Conservation (phyloP, 2,888 invertebrate species). For the Fragum fragum region DNA sequence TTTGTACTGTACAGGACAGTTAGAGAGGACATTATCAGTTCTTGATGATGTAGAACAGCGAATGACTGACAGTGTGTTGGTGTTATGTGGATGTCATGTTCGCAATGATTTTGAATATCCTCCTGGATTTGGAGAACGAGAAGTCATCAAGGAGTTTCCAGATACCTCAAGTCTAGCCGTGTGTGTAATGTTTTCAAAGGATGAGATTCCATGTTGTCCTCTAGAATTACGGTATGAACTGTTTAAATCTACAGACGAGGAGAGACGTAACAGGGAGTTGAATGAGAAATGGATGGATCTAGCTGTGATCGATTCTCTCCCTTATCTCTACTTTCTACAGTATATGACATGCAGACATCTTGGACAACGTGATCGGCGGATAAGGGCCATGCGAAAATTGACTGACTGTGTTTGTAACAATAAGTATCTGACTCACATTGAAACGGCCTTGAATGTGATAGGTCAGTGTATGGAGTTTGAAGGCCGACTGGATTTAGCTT, state of each 20-base stretch:
- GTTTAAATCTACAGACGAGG: too few species aligned
- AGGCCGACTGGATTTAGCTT: conserved; percentile 4
- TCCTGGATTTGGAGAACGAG: too few species aligned
- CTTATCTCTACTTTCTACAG: too few species aligned
- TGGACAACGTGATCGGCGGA: too few species aligned
- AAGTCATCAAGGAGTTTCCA: too few species aligned
- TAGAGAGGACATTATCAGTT: background rate
- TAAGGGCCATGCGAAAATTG: too few species aligned
- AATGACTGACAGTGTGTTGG: background rate
- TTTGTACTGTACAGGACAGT: conserved; percentile 1
- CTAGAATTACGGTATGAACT: background rate
- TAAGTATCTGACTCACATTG: conserved; percentile 4
- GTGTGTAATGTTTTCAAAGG: too few species aligned
- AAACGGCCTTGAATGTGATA: conserved; percentile 33
- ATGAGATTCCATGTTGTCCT: background rate
- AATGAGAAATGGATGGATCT: too few species aligned
- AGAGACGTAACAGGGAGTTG: too few species aligned
- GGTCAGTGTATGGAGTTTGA: conserved; percentile 34
- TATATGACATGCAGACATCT: too few species aligned
- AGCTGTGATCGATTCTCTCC: too few species aligned
- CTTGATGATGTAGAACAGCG: background rate
- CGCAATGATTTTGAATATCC: background rate
- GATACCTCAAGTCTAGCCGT: too few species aligned
- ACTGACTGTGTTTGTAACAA: background rate
- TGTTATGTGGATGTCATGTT: background rate